A percentile compares a stretch with the other conserved stretches of the same genome.
phyloP scores from a whole-genome alignment of 2,888 invertebrate species.

The Macrophya alboannulata region DNA sequence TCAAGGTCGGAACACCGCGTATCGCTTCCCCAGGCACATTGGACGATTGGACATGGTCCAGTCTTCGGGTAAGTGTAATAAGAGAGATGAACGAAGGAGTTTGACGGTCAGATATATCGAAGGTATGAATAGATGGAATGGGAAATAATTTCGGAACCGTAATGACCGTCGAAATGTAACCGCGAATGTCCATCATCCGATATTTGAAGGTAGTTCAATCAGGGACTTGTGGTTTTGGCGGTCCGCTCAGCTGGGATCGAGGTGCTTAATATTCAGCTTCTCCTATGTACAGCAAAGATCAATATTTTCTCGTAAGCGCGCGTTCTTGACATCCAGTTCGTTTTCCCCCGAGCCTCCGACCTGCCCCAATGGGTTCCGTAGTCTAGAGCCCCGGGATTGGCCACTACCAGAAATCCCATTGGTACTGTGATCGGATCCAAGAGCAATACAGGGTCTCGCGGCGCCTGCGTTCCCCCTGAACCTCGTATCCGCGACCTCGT shows the following conservation, averaged over 20 bases:
- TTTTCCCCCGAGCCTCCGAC: conserved; percentile 14
- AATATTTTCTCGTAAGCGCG: conserved; percentile 35
- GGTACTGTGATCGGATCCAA: background rate
- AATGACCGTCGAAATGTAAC: background rate
- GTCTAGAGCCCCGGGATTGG: background rate
- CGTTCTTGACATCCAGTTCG: background rate
- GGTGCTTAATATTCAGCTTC: background rate
- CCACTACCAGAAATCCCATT: background rate
- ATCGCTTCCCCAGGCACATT: conserved; percentile 82
- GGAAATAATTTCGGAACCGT: background rate
- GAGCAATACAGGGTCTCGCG: background rate
- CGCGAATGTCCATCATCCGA: background rate
- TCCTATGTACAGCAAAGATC: background rate
- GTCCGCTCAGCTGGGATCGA: background rate
- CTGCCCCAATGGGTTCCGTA: conserved; percentile 38
- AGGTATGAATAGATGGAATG: background rate
- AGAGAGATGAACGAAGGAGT: background rate
- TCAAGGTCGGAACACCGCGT: conserved; percentile 81
- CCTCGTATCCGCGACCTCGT: background rate
- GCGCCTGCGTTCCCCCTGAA: background rate
- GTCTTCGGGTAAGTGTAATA: conserved; percentile 82
- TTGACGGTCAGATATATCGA: too few species aligned
- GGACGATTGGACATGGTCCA: conserved; percentile 86
- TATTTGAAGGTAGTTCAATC: background rate
- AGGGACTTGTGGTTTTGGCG: background rate